These are phyloP conservation scores for Gonioctena quinquepunctata DNA, from an alignment of 1,140 invertebrate species.

Conservation along the genomic window DNA sequence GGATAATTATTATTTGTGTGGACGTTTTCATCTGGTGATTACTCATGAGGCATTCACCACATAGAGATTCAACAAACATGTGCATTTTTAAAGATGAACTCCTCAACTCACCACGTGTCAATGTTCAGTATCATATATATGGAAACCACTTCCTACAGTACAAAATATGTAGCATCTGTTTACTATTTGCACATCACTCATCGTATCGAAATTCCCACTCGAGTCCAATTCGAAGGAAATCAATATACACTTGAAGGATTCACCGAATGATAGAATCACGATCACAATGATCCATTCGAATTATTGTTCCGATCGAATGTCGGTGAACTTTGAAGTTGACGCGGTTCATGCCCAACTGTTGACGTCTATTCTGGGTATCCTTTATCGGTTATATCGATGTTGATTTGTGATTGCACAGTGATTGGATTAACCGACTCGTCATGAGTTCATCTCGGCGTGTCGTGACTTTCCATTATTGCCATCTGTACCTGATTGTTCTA, in stretches of 20 bases:
- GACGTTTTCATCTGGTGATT: too few species aligned
- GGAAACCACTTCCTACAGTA: too few species aligned
- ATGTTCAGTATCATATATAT: too few species aligned
- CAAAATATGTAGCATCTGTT: too few species aligned
- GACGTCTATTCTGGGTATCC: constrained; percentile 5
- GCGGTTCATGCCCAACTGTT: background rate
- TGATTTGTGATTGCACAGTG: constrained; percentile 31
- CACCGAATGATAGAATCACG: background rate
- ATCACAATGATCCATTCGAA: background rate
- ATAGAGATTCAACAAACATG: too few species aligned
- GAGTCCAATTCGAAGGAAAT: background rate
- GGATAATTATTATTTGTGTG: too few species aligned
- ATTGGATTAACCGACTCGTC: constrained; percentile 32
- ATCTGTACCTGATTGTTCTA: constrained; percentile 33
- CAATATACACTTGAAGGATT: background rate
- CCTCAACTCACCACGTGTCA: too few species aligned
- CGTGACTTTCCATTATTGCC: constrained; percentile 27
- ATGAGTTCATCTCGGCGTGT: constrained; percentile 30
- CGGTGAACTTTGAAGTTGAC: constrained; percentile 3
- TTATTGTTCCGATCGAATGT: background rate
- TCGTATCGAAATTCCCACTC: too few species aligned
- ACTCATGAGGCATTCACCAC: too few species aligned
- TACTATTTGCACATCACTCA: too few species aligned
- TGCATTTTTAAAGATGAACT: too few species aligned
- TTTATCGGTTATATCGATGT: constrained; percentile 12